A percentile compares a stretch with the other conserved stretches of the same genome.
Conservation (phyloP, 1,140 invertebrate genomes). For the Drosophila mojavensis region DNA sequence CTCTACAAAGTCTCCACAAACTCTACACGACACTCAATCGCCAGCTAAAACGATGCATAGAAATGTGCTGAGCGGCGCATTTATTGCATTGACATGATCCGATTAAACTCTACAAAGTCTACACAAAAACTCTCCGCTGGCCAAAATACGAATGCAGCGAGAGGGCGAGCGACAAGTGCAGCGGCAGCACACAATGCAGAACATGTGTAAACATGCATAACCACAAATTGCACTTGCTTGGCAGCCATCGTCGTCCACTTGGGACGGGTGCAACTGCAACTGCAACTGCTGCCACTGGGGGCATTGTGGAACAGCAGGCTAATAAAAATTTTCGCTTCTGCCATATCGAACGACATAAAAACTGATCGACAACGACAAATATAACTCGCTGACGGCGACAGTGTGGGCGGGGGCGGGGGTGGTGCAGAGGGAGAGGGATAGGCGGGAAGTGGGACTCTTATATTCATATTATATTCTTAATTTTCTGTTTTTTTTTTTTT, state of each 20-base stretch:
- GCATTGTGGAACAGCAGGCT: slow-evolving; percentile 59
- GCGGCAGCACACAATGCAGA: slow-evolving; percentile 1
- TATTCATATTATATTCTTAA: slow-evolving; percentile 28
- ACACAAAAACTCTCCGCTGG: slow-evolving; percentile 45
- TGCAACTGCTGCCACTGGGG: slow-evolving; percentile 21
- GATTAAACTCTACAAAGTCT: slow-evolving; percentile 9
- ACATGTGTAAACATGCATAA: slow-evolving; percentile 51
- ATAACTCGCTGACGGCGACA: slow-evolving; percentile 55
- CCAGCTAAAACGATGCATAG: background rate
- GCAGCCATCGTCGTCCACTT: slow-evolving; percentile 61
- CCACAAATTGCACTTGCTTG: slow-evolving; percentile 77
- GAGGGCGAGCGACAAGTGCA: background rate
- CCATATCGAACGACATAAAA: slow-evolving; percentile 81
- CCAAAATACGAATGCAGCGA: background rate
- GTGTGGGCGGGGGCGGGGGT: slow-evolving; percentile 4
- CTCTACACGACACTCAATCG: background rate
- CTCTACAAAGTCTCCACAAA: slow-evolving; percentile 30
- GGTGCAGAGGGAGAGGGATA: background rate
- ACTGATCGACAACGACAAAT: slow-evolving; percentile 82
- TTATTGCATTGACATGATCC: slow-evolving; percentile 1
- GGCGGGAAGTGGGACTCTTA: slow-evolving; percentile 10
- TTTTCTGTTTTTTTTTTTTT: background rate
- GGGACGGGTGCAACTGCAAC: slow-evolving; percentile 6
- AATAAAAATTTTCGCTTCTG: slow-evolving; percentile 79
- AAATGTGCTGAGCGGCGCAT: background rate